These are phyloP conservation scores for Odontamblyopus lacepedii DNA, from an alignment of 2,797 vertebrate genomes.

Conservation along the genomic window DNA sequence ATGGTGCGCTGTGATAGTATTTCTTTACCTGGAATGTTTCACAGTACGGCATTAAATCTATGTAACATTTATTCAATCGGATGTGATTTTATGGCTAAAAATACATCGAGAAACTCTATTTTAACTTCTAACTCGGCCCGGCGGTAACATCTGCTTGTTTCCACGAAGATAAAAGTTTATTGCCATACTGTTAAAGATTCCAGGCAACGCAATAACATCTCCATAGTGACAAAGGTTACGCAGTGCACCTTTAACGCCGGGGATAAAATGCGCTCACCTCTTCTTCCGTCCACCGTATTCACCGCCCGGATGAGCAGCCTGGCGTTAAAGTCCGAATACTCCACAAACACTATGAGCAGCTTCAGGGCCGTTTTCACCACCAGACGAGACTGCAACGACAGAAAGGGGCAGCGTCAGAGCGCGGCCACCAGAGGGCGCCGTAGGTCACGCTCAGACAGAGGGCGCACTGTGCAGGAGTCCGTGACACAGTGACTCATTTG, in stretches of 20 bases:
- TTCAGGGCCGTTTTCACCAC: conserved; percentile 95
- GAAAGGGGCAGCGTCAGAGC: neutral
- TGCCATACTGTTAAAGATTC: too few species aligned
- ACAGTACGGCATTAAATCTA: too few species aligned
- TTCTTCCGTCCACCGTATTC: conserved; percentile 77
- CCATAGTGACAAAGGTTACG: too few species aligned
- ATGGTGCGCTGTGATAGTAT: too few species aligned
- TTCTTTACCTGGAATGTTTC: too few species aligned
- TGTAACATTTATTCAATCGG: too few species aligned
- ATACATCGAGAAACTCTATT: too few species aligned
- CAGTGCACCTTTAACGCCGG: neutral
- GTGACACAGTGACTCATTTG: neutral
- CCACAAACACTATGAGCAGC: conserved; percentile 95
- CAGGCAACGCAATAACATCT: too few species aligned
- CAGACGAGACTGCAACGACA: conserved; percentile 84
- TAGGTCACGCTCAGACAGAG: neutral
- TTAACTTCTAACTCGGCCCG: too few species aligned
- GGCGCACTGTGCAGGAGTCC: neutral
- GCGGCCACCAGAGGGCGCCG: conserved; percentile 53
- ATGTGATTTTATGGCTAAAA: too few species aligned
- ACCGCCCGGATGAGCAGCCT: conserved; percentile 84
- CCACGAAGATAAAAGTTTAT: too few species aligned
- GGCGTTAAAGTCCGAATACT: conserved; percentile 89
- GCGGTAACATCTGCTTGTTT: too few species aligned
- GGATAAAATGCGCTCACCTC: conserved; percentile 68